Evolutionary conservation across 2,888 invertebrate genomes (phyloP), one percentile per base, ranked within the genome.

Genomic region (Hybos culiciformis): DNA sequence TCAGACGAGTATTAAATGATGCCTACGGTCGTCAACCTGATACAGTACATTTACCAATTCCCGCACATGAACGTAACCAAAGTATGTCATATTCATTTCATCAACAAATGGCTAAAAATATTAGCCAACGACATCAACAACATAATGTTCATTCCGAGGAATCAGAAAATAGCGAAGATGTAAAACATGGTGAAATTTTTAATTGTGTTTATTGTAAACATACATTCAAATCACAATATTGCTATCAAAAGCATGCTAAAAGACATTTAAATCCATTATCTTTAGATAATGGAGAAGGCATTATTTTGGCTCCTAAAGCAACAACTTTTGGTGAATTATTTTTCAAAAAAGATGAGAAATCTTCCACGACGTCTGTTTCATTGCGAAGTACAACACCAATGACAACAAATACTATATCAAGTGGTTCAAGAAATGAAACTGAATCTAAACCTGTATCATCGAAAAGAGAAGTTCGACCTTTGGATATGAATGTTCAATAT

Each of bases 401-500:
- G 39, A 21, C 42, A 41, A 23, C 33, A 15, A 17, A 31, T 36
- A 39, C 43, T n/a, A 26, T 19, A 11, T 44, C 57, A 53, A 45
- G 48, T 20, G 20, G 54, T 17, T 58, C 49, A 56, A 66, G 41
- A 51, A 47, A 51, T 44, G 19, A 51, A 63, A n/a, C n/a, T n/a
- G n/a, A n/a, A n/a, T n/a, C n/a, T n/a, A n/a, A n/a, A n/a, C n/a
- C n/a, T n/a, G n/a, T 48, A 52, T 61, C 40, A n/a, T n/a, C n/a
- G n/a, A 66, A 71, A 37, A 64, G 77, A 7, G 78, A 79, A 53
- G 79, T 79, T 3, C 70, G 75, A 41, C 70, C 78, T 5, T 60
- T 80, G 39, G 82, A 83, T 54, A 75, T 86, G 62, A 80, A 88
- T 56, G 77, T 90, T 1, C 90, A 90, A 62, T 91, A 90, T 68